phyloP scores from a whole-genome alignment of 2,797 vertebrate species.

The Triplophysa yarkandensis region DNA sequence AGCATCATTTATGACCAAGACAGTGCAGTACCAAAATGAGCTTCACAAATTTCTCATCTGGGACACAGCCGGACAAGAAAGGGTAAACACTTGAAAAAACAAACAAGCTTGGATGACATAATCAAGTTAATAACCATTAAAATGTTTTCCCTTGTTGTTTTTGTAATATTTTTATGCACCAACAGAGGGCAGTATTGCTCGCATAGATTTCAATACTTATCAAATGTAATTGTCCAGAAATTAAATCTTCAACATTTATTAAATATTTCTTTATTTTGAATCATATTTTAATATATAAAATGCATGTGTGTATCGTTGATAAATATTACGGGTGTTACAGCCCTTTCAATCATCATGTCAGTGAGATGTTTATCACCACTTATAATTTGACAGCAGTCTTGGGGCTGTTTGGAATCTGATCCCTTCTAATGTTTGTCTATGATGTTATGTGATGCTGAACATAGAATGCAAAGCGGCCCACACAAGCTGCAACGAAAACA shows the following conservation, averaged over 20 bases:
- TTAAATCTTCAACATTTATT: too few relatives aligned
- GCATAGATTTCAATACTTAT: background rate
- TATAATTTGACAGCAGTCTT: slow-evolving; percentile 12
- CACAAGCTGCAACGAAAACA: slow-evolving; percentile 30
- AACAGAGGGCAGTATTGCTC: slow-evolving; percentile 71
- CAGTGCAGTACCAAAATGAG: slow-evolving; percentile 97
- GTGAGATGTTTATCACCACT: slow-evolving; percentile 13
- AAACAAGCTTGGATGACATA: background rate
- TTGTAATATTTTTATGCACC: slow-evolving; percentile 63
- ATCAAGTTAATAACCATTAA: slow-evolving; percentile 2
- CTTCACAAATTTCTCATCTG: slow-evolving; percentile 99
- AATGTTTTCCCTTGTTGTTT: slow-evolving; percentile 10
- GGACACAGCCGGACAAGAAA: slow-evolving; percentile 98
- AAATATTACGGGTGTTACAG: background rate
- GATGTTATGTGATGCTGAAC: slow-evolving; percentile 37
- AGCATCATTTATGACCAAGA: slow-evolving; percentile 99
- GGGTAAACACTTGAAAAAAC: slow-evolving; percentile 72
- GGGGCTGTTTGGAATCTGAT: slow-evolving; percentile 28
- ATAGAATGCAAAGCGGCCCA: slow-evolving; percentile 33
- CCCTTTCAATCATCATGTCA: background rate
- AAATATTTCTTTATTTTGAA: background rate
- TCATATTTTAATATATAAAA: too few relatives aligned
- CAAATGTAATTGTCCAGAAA: too few relatives aligned
- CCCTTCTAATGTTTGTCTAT: slow-evolving; percentile 30
- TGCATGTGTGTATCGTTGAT: background rate